Evolutionary conservation across 2,113 vertebrate genomes (phyloP), one percentile per base, ranked within the genome.

Genomic region (Apaloderma vittatum): DNA sequence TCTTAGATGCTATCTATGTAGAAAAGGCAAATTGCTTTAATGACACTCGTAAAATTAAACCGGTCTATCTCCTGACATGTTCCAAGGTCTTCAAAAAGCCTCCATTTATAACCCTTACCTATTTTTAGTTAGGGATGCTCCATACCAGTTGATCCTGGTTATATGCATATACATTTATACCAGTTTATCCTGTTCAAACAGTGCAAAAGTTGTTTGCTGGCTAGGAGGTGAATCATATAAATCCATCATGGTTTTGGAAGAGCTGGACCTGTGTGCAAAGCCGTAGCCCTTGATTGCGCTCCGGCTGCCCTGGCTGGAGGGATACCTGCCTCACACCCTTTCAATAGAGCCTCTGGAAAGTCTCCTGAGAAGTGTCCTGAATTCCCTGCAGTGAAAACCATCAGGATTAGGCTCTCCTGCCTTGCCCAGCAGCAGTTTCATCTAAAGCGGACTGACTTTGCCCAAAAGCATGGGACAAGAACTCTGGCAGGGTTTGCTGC

Each of bases 191-290:
- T 37, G 32, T 61, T 86, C 30, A 79, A 86, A 48, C 26, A 59
- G 4, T 23, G 16, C 32, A 62, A 17, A 87, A 76, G 32, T 36
- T 27, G 4, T 20, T 51, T 93, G 21, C 46, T 61, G 74, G 36
- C 36, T 30, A 29, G 62, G 37, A 16, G 0, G 0, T 8, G 37
- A 27, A 10, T 59, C 67, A 29, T 21, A 14, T 14, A 29, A 19
- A 61, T 86, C 21, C 12, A 4, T 37, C 1, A 1, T 43, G 29
- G 36, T 52, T 88, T 72, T 65, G 26, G 21, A 59, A 77, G 71
- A 94, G 29, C 43, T 93, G 77, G 34, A 43, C 78, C 45, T 72
- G 2, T 40, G 21, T 67, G 48, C 20, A 55, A 91, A 73, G 29
- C 54, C 55, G 37, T 43, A 55, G 62, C 20, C 37, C n/a, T 78